Evolutionary conservation across 64 coral and sea anemone species (phyloP), one percentile per base, ranked within the genome.

Genomic region (Montipora sp.): DNA sequence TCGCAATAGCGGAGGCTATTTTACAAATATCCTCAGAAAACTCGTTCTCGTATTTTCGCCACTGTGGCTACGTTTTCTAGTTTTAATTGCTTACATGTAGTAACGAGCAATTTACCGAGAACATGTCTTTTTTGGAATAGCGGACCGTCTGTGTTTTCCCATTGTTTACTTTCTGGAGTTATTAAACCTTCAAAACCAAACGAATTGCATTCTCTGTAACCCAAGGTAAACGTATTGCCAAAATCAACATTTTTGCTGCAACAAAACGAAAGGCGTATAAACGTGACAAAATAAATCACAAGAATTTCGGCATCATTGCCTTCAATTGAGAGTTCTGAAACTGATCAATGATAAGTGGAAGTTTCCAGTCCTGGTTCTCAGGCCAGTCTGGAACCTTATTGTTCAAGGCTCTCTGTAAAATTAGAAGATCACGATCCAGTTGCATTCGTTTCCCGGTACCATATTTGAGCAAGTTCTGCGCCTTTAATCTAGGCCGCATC

Each of bases 331-430:
- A 71, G 61, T 70, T 87, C 66, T 87, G 8, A 73, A 66, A 73
- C 49, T 87, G 23, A 49, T 87, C 55, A 48, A 87, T 87, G 18
- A 87, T 87, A 43, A 71, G 23, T 43, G 83, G 83, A 48, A 87
- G 83, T 71, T 48, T 67, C 65, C 60, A 87, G 45, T 87, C 46
- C 19, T 87, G 49, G 76, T 7, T 45, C 76, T 78, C 78, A 73
- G 50, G 7, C 71, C 73, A 88, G 13, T 88, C 72, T 51, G 73
- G 50, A 47, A 75, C 86, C 44, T 75, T 88, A 5, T 88, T 88
- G 43, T 84, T 84, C 3, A 88, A 65, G n/a, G 86, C 73, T 51
- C 86, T 75, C 55, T 88, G 86, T 50, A 87, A 72, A 49, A 84
- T 63, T 20, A 84, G 7, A 36, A 84, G 81, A 47, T 84, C 81